phyloP scores from a whole-genome alignment of 92 coral and sea anemone species.

The Desmophyllum pertusum region DNA sequence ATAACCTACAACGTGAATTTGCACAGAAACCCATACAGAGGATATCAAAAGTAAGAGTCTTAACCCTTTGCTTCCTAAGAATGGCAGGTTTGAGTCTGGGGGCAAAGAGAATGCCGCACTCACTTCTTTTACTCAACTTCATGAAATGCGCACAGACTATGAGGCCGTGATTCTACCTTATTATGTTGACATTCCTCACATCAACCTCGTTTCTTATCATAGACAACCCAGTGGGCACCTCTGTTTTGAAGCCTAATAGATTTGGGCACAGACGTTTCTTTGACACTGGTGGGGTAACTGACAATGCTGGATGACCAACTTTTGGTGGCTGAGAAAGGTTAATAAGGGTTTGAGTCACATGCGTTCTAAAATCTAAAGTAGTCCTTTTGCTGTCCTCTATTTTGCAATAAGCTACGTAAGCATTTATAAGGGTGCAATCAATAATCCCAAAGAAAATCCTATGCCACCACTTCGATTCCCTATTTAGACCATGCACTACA shows the following conservation, averaged over 20 bases:
- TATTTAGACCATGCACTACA: conserved; percentile 48
- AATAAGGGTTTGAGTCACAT: conserved; percentile 51
- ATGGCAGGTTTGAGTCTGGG: neutral
- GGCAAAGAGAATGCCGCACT: neutral
- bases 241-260: conserved; percentile 53
- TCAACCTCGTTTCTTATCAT: conserved; percentile 55
- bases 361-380: conserved; percentile 50
- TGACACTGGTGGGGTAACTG: conserved; percentile 37
- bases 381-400: conserved; percentile 29
- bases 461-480: conserved; percentile 67
- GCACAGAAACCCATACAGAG: conserved; percentile 3
- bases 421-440: conserved; percentile 63
- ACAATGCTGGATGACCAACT: conserved; percentile 48
- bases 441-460: conserved; percentile 58
- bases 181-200: conserved; percentile 50
- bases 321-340: conserved; percentile 53
- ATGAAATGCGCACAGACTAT: conserved; percentile 43
- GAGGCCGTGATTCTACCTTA: conserved; percentile 57
- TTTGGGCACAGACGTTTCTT: conserved; percentile 50
- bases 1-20: conserved; percentile 12
- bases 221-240: conserved; percentile 59
- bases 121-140: conserved; percentile 14
- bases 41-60: neutral
- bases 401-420: conserved; percentile 52
- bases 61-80: neutral